Base-by-base conservation (phyloP, 2,113 vertebrate species). In the Tychaedon coryphoeus region DNA sequence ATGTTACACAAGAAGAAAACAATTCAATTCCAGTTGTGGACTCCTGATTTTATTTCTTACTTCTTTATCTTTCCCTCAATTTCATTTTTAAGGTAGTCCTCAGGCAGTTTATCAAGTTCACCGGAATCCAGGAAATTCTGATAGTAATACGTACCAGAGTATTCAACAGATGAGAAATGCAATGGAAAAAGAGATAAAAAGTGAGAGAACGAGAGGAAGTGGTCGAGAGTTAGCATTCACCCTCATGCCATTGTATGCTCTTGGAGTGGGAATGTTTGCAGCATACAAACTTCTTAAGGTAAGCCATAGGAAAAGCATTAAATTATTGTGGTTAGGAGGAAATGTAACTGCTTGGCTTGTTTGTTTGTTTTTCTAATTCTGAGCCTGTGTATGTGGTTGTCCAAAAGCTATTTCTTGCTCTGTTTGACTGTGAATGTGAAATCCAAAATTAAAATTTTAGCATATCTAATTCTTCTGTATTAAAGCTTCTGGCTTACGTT, bases 261-360 rank as follows among this genome's bases (percentile, higher is more conserved):
- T 99, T 48, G 98, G 98, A 56, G 98, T 99, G 22, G 99, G 98
- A 36, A 96, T 98, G 69, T 99, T 99, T 95, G 99, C 98, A n/a
- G 98, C 97, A 5, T 99, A 99, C 96, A 99, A 99, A 96, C 98
- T 99, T 75, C 69, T 99, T 48, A 99, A 99, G 98, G 99, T 99
- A 92, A 95, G 93, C 23, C 20, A 14, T 31, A 83, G 56, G 33
- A 62, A 88, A 73, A 57, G 1, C 24, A 33, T 51, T 56, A 12
- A 36, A 31, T 60, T 62, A 54, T 5, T 74, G 40, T 74, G 80
- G 36, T 71, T 13, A 22, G 57, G 38, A 83, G 19, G 40, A 94
- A 57, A 16, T 34, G 5, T 64, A 77, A 67, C 9, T 61, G 33
- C 6, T 57, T 75, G 31, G 19, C 18, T 48, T 26, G 9, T 31